A percentile compares a stretch with the other conserved stretches of the same genome.
Evolutionary conservation across 2,113 vertebrate species (phyloP).

Genomic region (Serilophus lunatus): DNA sequence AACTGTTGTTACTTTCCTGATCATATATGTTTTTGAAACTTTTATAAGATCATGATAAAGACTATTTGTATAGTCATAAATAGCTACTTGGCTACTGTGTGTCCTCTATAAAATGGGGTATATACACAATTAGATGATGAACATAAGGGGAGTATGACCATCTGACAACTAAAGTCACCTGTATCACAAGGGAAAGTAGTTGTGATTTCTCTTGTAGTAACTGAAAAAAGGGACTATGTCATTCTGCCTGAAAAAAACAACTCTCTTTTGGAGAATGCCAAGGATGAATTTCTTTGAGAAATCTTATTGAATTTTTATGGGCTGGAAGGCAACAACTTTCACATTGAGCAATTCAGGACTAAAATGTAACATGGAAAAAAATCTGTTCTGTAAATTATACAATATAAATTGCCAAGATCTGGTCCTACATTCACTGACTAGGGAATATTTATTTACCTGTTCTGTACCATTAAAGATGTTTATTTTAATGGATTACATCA

Average conservation of each 20-base stretch:
- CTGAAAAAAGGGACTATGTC: background rate
- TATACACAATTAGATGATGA: background rate
- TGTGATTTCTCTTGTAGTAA: background rate
- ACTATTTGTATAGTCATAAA: background rate
- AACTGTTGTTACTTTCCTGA: background rate
- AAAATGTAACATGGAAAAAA: background rate
- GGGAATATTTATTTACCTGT: background rate
- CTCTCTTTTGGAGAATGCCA: background rate
- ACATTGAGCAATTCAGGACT: background rate
- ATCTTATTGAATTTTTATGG: background rate
- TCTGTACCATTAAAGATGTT: background rate
- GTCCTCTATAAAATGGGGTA: background rate
- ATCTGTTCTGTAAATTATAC: background rate
- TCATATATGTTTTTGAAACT: background rate
- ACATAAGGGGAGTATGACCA: background rate
- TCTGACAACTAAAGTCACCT: background rate
- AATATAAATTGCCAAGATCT: background rate
- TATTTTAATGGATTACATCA: background rate
- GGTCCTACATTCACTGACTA: background rate
- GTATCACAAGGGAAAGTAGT: background rate
- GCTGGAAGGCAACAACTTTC: background rate
- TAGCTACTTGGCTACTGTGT: background rate
- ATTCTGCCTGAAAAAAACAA: background rate
- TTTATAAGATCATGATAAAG: background rate
- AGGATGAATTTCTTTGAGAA: background rate